Conservation (phyloP, 2,113 vertebrate species). For the Hystrix brachyura region DNA sequence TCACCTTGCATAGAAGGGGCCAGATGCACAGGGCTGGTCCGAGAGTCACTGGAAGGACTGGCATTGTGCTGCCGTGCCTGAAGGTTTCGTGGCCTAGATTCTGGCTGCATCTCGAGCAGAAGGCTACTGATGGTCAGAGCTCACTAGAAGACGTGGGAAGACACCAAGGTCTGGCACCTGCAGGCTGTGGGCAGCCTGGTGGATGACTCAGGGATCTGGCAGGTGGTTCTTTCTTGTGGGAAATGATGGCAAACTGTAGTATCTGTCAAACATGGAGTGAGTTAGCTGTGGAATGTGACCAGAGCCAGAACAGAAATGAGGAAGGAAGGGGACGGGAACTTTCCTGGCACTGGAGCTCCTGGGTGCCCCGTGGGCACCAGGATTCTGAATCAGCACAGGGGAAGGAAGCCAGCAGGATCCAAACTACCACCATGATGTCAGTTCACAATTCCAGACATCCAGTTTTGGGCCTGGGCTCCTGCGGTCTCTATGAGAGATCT, state of each 20-base stretch:
- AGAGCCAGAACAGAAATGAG: neutral
- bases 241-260: neutral
- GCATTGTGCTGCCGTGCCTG: neutral
- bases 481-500: neutral
- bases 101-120: neutral
- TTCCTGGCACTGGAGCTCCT: neutral
- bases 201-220: neutral
- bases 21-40: neutral
- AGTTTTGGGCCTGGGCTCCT: too few relatives aligned
- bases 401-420: neutral
- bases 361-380: accelerated
- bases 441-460: neutral
- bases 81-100: neutral
- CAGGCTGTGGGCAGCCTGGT: neutral
- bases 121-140: neutral
- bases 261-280: neutral
- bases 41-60: neutral
- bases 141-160: neutral
- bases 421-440: too few relatives aligned
- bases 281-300: neutral
- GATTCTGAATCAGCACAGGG: neutral
- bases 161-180: neutral
- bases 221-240: neutral
- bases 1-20: neutral
- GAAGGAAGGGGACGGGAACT: neutral